phyloP scores from a whole-genome alignment of 1,140 invertebrate species.

The Brachionus rubens region DNA sequence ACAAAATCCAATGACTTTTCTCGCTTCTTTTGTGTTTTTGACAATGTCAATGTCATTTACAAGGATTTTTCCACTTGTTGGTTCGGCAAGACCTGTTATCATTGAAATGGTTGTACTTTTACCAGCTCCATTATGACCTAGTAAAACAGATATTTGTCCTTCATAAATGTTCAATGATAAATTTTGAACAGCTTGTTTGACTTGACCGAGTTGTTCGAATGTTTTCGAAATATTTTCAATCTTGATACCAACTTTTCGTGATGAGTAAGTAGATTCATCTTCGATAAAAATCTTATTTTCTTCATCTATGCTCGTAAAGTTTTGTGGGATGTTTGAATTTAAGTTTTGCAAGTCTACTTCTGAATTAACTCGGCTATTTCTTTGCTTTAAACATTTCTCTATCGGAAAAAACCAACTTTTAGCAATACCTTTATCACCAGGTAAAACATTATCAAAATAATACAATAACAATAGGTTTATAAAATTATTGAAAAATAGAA shows the following conservation, averaged over 20 bases:
- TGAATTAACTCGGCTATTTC: background rate
- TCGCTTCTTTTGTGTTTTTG: conserved; percentile 63
- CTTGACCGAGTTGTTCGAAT: conserved; percentile 8
- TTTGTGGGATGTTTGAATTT: background rate
- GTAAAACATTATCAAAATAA: conserved; percentile 40
- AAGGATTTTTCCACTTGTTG: conserved; percentile 68
- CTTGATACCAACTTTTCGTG: conserved; percentile 26
- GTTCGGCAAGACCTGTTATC: conserved; percentile 72
- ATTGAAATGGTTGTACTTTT: conserved; percentile 65
- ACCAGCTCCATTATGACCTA: conserved; percentile 73
- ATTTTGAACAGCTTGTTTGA: conserved; percentile 38
- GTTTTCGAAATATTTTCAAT: conserved; percentile 36
- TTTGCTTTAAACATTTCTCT: background rate
- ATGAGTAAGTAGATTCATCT: conserved; percentile 29
- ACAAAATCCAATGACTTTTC: conserved; percentile 76
- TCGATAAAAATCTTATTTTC: background rate
- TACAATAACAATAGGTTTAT: background rate
- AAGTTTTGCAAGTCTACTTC: background rate
- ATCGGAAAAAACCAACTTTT: conserved; percentile 40
- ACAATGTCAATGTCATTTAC: conserved; percentile 69
- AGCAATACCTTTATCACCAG: conserved; percentile 25
- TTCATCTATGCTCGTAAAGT: background rate
- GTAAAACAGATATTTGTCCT: conserved; percentile 59
- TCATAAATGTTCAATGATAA: conserved; percentile 55
- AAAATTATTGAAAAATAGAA: conserved; percentile 22